A percentile compares a stretch with the other conserved stretches of the same genome.
These are phyloP conservation scores for Flexamia atlantica DNA, from an alignment of 2,888 invertebrate species.

Conservation along the genomic window DNA sequence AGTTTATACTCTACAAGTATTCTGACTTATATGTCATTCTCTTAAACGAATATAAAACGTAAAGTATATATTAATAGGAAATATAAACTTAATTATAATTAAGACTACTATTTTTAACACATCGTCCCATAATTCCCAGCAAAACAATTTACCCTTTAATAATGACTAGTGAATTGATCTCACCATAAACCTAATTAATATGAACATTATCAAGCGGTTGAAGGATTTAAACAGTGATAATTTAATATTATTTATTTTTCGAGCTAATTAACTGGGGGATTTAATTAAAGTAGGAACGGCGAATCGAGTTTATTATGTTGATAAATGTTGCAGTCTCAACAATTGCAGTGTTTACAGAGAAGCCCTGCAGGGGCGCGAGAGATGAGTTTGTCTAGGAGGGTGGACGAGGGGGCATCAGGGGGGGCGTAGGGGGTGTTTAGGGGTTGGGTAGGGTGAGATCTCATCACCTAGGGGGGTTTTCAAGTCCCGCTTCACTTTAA, in stretches of 20 bases:
- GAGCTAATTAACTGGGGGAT: not conserved
- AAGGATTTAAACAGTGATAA: not conserved
- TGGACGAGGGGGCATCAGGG: not conserved
- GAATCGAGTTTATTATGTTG: constrained; percentile 40
- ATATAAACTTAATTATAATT: no score
- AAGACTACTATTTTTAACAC: no score
- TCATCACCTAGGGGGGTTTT: constrained; percentile 20
- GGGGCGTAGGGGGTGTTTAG: not conserved
- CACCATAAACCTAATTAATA: no score
- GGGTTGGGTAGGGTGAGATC: not conserved
- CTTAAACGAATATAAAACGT: no score
- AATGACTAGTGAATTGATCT: no score
- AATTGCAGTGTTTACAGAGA: constrained; percentile 17
- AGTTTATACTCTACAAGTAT: no score
- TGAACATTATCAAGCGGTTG: no score
- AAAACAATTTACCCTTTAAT: no score
- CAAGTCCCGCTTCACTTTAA: constrained; percentile 33
- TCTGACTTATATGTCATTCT: no score
- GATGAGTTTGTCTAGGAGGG: constrained; percentile 26
- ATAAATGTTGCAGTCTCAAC: constrained; percentile 33
- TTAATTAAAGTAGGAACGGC: constrained; percentile 22
- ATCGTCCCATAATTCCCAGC: no score
- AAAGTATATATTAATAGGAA: no score
- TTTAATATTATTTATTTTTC: constrained; percentile 15
- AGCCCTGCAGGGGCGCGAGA: constrained; percentile 23